These are phyloP conservation scores for Pelosia muscerda DNA, from an alignment of 2,888 invertebrate species.

Conservation along the genomic window DNA sequence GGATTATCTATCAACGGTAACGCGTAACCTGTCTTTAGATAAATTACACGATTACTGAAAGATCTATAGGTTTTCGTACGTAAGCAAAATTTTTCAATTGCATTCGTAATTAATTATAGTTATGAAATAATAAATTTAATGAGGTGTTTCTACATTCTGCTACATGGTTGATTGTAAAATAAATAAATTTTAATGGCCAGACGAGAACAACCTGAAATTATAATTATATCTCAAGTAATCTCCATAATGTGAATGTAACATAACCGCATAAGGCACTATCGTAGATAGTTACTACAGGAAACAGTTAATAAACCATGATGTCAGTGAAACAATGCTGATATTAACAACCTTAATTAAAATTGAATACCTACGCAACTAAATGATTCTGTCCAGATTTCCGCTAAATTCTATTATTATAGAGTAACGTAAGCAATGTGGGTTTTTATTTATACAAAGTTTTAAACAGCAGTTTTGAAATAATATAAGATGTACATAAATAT, in stretches of 20 bases:
- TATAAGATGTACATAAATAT: conserved; percentile 49
- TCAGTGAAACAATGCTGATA: conserved; percentile 46
- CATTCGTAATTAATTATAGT: too few species aligned
- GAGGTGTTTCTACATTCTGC: too few species aligned
- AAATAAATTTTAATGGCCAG: too few species aligned
- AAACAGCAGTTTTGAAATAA: conserved; percentile 55
- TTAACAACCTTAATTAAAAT: conserved; percentile 56
- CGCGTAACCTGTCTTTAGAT: too few species aligned
- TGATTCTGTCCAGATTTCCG: conserved; percentile 65
- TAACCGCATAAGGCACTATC: neutral
- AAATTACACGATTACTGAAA: too few species aligned
- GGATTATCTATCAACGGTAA: too few species aligned
- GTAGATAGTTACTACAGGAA: neutral
- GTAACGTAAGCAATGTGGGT: conserved; percentile 58
- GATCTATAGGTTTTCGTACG: too few species aligned
- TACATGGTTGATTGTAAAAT: too few species aligned
- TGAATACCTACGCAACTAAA: conserved; percentile 56
- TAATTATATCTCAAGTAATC: neutral
- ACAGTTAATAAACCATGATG: conserved; percentile 30
- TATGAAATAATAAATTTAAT: too few species aligned
- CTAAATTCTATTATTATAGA: conserved; percentile 62
- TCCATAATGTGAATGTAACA: neutral
- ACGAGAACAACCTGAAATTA: too few species aligned
- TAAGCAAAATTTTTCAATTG: too few species aligned
- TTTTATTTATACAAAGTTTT: conserved; percentile 60